Percentiles rank a stretch among this genome's conserved stretches.
phyloP scores from a whole-genome alignment of 2,888 invertebrate genomes.

The Pardosa pseudoannulata region DNA sequence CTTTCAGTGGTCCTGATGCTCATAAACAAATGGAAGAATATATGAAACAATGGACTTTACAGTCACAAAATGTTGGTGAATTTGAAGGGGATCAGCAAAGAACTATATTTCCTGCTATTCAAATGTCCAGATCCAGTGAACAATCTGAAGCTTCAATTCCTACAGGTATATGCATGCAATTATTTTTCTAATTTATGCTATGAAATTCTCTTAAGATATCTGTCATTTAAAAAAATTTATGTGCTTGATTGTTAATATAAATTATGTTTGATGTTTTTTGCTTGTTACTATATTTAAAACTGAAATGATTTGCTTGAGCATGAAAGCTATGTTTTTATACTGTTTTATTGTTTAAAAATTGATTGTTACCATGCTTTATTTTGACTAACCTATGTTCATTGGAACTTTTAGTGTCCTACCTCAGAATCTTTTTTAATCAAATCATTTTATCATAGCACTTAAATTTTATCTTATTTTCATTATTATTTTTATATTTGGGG shows the following conservation, averaged over 20 bases:
- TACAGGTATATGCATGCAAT: constrained; percentile 47
- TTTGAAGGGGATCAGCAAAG: constrained; percentile 4
- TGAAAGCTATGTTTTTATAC: too few species aligned
- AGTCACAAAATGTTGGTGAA: constrained; percentile 33
- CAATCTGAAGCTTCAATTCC: constrained; percentile 21
- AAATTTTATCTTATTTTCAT: too few species aligned
- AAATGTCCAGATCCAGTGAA: constrained; percentile 28
- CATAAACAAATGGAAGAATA: constrained; percentile 80
- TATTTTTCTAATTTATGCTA: neutral
- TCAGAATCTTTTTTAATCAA: too few species aligned
- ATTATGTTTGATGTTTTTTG: neutral
- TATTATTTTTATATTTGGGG: too few species aligned
- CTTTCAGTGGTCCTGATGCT: constrained; percentile 80
- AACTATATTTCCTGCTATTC: constrained; percentile 10
- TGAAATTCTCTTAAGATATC: too few species aligned
- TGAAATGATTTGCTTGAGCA: too few species aligned
- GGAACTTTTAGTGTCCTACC: too few species aligned
- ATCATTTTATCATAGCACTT: too few species aligned
- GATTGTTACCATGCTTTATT: too few species aligned
- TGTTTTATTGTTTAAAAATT: too few species aligned
- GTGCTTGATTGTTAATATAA: neutral
- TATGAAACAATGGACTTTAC: constrained; percentile 76
- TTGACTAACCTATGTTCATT: too few species aligned
- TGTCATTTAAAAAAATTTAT: neutral
- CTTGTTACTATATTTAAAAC: neutral